Evolutionary conservation across 2,113 vertebrate genomes (phyloP).

Genomic region (Callocephalon fimbriatum): DNA sequence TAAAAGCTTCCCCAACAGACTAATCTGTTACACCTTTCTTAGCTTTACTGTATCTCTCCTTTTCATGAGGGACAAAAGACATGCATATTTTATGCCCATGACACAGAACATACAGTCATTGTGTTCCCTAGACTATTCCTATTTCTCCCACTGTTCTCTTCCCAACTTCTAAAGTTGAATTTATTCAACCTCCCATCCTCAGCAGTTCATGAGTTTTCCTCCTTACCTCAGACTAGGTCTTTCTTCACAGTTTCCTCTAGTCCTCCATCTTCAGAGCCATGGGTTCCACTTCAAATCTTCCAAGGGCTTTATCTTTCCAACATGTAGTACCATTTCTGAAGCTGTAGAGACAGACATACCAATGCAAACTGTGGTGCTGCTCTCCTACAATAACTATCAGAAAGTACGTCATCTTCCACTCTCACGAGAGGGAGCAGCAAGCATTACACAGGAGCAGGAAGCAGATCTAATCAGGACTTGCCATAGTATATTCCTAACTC

Average conservation of each 20-base stretch:
- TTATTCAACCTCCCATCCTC: neutral
- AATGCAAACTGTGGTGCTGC: neutral
- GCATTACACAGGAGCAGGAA: neutral
- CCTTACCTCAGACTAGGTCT: constrained; percentile 1
- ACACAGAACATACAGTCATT: neutral
- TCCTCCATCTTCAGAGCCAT: neutral
- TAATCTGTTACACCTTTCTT: neutral
- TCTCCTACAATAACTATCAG: neutral
- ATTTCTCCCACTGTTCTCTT: neutral
- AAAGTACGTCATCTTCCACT: neutral
- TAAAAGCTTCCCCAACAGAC: neutral
- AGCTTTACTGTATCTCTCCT: neutral
- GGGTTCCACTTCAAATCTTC: neutral
- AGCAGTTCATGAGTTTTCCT: neutral
- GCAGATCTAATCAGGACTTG: neutral
- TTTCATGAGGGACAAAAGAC: neutral
- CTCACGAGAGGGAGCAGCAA: neutral
- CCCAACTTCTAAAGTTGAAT: neutral
- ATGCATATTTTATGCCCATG: neutral
- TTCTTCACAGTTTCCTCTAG: neutral
- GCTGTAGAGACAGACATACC: neutral
- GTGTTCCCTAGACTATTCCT: neutral
- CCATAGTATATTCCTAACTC: neutral
- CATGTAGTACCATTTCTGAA: neutral
- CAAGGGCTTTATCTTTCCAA: neutral